These are phyloP conservation scores for Meteorus sp. DNA, from an alignment of 1,140 invertebrate species.

Conservation along the genomic window DNA sequence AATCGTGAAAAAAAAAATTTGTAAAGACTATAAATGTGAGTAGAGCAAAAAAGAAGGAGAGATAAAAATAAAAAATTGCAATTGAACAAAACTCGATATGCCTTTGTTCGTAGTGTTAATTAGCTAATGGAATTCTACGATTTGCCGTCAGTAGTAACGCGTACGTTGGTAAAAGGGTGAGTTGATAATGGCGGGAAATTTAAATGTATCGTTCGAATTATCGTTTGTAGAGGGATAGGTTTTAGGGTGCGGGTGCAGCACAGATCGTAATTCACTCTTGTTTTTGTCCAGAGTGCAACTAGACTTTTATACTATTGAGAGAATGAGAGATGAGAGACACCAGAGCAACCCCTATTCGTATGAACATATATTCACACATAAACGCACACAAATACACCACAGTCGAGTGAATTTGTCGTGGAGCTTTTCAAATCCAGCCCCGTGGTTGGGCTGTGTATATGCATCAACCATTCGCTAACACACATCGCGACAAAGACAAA, in stretches of 20 bases:
- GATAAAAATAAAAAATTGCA: too few species aligned
- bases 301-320: constrained; percentile 46
- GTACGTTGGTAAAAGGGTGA: constrained; percentile 1
- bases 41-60: too few species aligned
- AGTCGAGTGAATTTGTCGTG: neutral
- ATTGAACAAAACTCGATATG: constrained; percentile 6
- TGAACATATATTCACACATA: neutral
- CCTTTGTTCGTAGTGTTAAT: constrained; percentile 40
- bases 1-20: too few species aligned
- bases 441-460: too few species aligned
- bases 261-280: constrained; percentile 55
- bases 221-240: constrained; percentile 33
- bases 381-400: neutral
- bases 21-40: too few species aligned
- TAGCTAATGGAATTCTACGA: constrained; percentile 55
- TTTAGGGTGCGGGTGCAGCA: constrained; percentile 26
- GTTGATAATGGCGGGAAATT: constrained; percentile 50
- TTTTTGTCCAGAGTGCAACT: constrained; percentile 47
- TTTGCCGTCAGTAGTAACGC: neutral
- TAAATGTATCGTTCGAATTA: constrained; percentile 57
- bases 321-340: neutral
- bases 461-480: too few species aligned
- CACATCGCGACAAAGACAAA: too few species aligned
- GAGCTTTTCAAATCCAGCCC: constrained; percentile 28
- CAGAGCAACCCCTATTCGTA: neutral